phyloP scores from a whole-genome alignment of 1,140 invertebrate species.

The Brachystomella parvula region DNA sequence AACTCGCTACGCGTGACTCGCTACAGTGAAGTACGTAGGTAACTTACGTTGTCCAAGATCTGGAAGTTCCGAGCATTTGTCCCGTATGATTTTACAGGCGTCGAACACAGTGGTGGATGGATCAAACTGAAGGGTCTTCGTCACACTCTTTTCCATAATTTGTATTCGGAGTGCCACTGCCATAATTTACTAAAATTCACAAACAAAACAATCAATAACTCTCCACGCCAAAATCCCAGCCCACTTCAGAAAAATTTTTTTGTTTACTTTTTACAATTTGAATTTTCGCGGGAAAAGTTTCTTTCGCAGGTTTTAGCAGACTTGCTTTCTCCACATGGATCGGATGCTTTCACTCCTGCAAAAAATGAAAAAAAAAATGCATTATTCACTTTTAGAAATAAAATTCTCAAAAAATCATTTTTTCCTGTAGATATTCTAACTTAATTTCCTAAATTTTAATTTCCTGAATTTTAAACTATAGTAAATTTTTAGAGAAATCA shows the following conservation, averaged over 20 bases:
- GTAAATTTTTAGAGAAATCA: too few species aligned
- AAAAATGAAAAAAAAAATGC: too few species aligned
- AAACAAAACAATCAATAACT: not conserved
- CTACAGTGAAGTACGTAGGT: constrained; percentile 28
- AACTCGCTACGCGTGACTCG: too few species aligned
- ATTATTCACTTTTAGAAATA: too few species aligned
- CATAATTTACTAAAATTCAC: constrained; percentile 48
- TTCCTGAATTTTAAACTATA: too few species aligned
- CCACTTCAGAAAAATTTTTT: not conserved
- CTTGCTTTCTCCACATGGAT: too few species aligned
- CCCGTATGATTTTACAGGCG: constrained; percentile 86
- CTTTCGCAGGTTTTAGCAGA: too few species aligned
- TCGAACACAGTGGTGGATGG: constrained; percentile 88
- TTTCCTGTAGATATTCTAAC: too few species aligned
- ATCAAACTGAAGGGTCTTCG: constrained; percentile 97
- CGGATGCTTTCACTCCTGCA: too few species aligned
- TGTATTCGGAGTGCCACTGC: constrained; percentile 87
- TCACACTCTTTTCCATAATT: constrained; percentile 83
- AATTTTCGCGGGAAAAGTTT: not conserved
- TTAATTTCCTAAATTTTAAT: too few species aligned
- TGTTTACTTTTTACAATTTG: constrained; percentile 2
- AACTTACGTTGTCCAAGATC: constrained; percentile 72
- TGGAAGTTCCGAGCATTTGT: constrained; percentile 78
- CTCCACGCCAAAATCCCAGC: not conserved
- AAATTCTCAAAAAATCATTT: too few species aligned